Evolutionary conservation across 2,113 vertebrate species (phyloP).

Genomic region (Hemibagrus wyckioides): DNA sequence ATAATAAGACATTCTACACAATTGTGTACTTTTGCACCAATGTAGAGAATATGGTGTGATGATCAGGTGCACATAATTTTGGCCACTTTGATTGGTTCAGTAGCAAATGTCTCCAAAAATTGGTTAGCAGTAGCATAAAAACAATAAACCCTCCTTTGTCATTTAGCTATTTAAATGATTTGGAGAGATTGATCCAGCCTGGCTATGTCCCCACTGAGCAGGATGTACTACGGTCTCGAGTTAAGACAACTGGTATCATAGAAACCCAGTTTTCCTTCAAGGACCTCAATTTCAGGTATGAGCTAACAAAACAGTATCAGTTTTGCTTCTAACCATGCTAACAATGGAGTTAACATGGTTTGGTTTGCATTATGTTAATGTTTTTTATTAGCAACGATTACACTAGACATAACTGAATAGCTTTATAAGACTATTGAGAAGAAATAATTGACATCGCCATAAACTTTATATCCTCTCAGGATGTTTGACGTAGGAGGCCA

Average conservation of each 20-base stretch:
- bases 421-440: neutral
- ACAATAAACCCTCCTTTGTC: neutral
- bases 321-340: neutral
- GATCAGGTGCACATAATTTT: neutral
- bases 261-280: conserved; percentile 94
- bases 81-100: neutral
- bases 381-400: neutral
- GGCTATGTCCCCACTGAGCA: conserved; percentile 96
- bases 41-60: neutral
- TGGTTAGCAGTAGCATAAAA: neutral
- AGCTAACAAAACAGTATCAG: neutral
- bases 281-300: conserved; percentile 94
- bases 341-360: neutral
- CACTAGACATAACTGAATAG: neutral
- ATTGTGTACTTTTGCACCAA: neutral
- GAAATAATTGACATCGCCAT: neutral
- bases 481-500: conserved; percentile 99
- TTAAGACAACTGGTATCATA: conserved; percentile 97
- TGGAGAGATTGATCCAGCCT: conserved; percentile 86
- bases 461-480: conserved; percentile 65
- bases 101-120: neutral
- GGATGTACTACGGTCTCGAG: conserved; percentile 92
- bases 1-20: neutral
- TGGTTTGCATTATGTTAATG: neutral
- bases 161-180: conserved; percentile 87